phyloP scores from a whole-genome alignment of 2,888 invertebrate species.

The Epinotia brunnichana region DNA sequence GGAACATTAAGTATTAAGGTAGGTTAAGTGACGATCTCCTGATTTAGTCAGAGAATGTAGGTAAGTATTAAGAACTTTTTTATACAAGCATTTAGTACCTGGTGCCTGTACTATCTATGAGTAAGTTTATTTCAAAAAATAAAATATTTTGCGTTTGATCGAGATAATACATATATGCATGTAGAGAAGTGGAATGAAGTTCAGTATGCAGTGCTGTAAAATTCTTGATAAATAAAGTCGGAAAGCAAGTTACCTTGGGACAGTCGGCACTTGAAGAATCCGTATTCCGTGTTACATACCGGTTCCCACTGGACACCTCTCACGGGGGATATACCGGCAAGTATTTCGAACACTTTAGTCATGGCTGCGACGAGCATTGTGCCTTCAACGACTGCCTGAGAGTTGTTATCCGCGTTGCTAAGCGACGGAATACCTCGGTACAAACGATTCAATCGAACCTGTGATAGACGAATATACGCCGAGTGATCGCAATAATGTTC shows the following conservation, averaged over 20 bases:
- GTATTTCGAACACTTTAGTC: constrained; percentile 57
- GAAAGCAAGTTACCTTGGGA: constrained; percentile 24
- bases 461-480: no score
- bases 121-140: background rate
- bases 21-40: background rate
- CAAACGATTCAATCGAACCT: background rate
- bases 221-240: constrained; percentile 3
- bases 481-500: no score
- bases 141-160: background rate
- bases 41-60: background rate
- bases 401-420: constrained; percentile 67
- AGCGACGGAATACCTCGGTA: constrained; percentile 54
- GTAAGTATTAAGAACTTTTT: no score
- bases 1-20: background rate
- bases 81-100: background rate
- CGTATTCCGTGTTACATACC: constrained; percentile 29
- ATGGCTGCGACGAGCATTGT: constrained; percentile 57
- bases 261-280: background rate
- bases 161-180: background rate
- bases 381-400: constrained; percentile 47
- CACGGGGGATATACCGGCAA: constrained; percentile 66
- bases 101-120: background rate
- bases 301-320: constrained; percentile 46
- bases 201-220: background rate
- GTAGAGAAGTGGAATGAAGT: no score